Conservation (phyloP, 2,113 vertebrate genomes). For the Ivindomyrus marchei region DNA sequence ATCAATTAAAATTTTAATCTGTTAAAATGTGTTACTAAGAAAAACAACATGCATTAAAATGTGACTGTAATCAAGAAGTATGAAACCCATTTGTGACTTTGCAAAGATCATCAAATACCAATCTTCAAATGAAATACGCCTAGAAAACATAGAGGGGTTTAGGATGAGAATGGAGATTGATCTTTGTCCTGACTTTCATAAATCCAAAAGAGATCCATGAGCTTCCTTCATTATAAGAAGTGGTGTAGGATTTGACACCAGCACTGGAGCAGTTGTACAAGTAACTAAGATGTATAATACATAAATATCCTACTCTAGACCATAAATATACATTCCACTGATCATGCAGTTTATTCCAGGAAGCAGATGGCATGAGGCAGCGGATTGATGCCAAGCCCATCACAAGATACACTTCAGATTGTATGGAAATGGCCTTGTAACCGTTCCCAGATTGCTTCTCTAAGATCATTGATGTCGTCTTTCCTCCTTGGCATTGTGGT, state of each 20-base stretch:
- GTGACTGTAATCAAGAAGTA: background rate
- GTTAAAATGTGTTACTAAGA: background rate
- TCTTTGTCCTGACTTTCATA: background rate
- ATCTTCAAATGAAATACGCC: background rate
- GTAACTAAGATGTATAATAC: background rate
- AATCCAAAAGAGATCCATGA: background rate
- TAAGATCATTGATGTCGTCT: background rate
- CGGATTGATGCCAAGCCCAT: background rate
- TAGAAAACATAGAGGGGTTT: background rate
- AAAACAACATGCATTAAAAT: background rate
- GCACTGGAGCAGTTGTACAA: constrained; percentile 9
- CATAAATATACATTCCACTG: background rate
- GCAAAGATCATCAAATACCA: background rate
- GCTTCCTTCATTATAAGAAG: background rate
- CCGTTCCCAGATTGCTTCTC: background rate
- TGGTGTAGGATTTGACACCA: background rate
- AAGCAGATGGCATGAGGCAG: background rate
- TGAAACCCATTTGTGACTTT: background rate
- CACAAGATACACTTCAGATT: background rate
- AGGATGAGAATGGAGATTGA: background rate
- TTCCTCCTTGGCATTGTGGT: background rate
- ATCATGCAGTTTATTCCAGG: background rate
- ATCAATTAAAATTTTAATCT: constrained; percentile 2
- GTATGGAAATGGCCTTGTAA: background rate
- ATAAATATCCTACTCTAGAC: background rate